Conservation (phyloP, 2,797 vertebrate species). For the Macropus fuliginosus region DNA sequence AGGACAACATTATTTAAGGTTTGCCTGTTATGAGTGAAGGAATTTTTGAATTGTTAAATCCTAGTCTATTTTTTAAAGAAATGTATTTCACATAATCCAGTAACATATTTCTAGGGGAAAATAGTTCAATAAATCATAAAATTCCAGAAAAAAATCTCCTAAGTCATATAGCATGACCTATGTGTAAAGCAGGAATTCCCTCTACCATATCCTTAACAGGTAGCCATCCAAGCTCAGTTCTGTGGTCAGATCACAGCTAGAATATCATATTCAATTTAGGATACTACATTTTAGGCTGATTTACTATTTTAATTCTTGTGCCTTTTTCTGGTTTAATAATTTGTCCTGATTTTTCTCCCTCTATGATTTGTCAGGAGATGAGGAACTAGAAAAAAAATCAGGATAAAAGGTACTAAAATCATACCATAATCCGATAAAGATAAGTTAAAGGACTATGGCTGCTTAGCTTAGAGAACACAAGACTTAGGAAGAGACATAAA, state of each 20-base stretch:
- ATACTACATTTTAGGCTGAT: background rate
- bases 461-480: background rate
- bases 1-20: background rate
- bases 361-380: background rate
- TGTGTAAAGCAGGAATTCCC: background rate
- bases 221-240: background rate
- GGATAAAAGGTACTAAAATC: background rate
- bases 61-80: background rate
- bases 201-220: background rate
- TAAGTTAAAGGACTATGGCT: background rate
- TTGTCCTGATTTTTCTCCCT: too few species aligned
- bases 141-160: background rate
- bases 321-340: too few species aligned
- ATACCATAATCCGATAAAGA: background rate
- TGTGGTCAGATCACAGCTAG: background rate
- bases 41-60: background rate
- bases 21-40: background rate
- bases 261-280: background rate
- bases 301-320: too few species aligned
- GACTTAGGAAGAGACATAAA: background rate
- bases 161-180: background rate
- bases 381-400: background rate
- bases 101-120: background rate
- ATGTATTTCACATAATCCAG: background rate
- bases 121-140: background rate